Base-by-base conservation (phyloP, 1,140 invertebrate genomes). In the Cotesia chilonis region DNA sequence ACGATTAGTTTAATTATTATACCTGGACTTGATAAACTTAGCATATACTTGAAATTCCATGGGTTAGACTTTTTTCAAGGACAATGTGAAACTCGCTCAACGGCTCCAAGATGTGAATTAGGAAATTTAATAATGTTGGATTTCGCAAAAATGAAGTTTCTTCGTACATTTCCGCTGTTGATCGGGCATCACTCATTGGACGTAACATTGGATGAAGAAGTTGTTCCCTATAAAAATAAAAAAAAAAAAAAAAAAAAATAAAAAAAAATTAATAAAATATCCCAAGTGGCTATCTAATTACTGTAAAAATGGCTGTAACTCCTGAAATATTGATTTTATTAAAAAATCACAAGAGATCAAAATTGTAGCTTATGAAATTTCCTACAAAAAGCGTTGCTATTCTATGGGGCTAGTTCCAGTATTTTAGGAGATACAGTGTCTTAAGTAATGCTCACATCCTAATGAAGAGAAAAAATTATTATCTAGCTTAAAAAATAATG, bases 151-250 rank as follows among this genome's bases (percentile, higher is more conserved):
- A 99, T 60, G 96, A 98, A 74, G 93, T 91, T 80, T 98, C 96
- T 82, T 99, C 97, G 79, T 98, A 99, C 95, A 99, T 96, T 79
- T 97, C 95, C 3, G 88, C 83, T 0, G 96, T 97, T 0, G 95
- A 91, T 63, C 95, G 92, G 12, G 94, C 94, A 74, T 92, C 88
- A 3, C 96, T 92, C 90, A 99, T 94, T 37, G 95, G 92, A 17
- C 93, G 90, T 12, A 99, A 86, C 89, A 98, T 95, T 71, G 93
- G 90, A 80, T 97, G 94, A 68, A 99, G 88, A 80, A 96, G 90
- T 83, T 97, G 96, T 85, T 99, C 97, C 80, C 97, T 98, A 87
- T 74, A 88, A 85, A 80, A 76, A 79, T 72, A 76, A 70, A 78
- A 73, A 69, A 71, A 75, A 71, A 14, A 14, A 14, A 14, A 14